Base-by-base conservation (phyloP, 2,797 vertebrate species). In the Hippopotamyrus pictus region DNA sequence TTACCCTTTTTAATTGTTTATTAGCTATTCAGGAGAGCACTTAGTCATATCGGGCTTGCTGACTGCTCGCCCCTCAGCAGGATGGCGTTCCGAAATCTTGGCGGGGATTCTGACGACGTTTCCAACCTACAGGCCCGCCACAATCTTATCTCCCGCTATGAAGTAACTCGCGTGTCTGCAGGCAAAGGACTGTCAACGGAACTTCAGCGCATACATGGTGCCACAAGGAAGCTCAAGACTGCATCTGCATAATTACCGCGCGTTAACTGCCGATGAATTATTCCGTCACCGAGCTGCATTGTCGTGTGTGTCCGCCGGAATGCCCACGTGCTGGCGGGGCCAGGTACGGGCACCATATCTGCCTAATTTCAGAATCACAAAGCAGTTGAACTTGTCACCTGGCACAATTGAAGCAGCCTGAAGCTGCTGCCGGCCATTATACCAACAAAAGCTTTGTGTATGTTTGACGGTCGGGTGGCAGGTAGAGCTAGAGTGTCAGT, bases 211-310 rank as follows among this genome's bases (percentile, higher is more conserved):
- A 89, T 91, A 90, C 93, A 89, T 11, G 54, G 89, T 89, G 91
- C 91, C 92, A 93, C 91, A 92, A 93, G 92, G 41, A 93, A 93
- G 89, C 12, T 82, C 3, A 91, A 93, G 93, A 94, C 92, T 92
- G 93, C 90, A 92, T 91, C 91, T 92, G 90, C 88, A 91, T 94
- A 95, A 96, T 96, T 95, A 96, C 93, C 92, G 92, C 93, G 87
- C 17, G 65, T 90, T 91, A 92, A 88, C 90, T 84, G 89, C 90
- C 88, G 89, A 94, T 94, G 92, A 95, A 95, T 95, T 93, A 95
- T 95, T 95, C 94, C 93, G 92, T 91, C 92, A 91, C 89, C 94
- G 92, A 88, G 93, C 93, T 93, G 94, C 93, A 91, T 92, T 79
- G 92, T 94, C 91, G 90, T 92, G 92, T 92, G 93, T 89, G 92